A percentile compares a stretch with the other conserved stretches of the same genome.
Conservation (phyloP, 2,113 vertebrate genomes). For the Hemibagrus wyckioides region DNA sequence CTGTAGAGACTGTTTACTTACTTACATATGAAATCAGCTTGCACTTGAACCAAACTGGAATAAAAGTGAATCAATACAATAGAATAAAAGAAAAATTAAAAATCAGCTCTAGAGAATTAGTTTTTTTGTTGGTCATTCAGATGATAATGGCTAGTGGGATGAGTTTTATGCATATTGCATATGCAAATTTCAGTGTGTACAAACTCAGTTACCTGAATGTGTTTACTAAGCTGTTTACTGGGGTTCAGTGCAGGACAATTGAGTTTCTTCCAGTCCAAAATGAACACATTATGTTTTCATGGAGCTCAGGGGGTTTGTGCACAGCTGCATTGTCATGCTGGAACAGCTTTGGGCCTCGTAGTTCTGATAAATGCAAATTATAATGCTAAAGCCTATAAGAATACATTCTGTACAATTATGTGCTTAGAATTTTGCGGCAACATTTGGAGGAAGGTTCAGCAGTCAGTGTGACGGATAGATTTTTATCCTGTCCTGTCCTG, state of each 20-base stretch:
- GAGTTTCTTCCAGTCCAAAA: not conserved
- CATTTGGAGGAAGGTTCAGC: not conserved
- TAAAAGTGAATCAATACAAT: not conserved
- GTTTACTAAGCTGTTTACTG: not conserved
- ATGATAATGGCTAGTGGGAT: not conserved
- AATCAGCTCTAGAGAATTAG: not conserved
- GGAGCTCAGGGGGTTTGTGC: not conserved
- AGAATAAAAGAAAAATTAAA: too few species aligned
- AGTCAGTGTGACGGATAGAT: not conserved
- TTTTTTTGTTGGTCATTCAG: not conserved
- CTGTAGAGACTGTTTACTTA: conserved; percentile 4
- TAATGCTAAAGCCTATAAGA: not conserved
- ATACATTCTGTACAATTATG: not conserved
- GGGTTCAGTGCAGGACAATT: not conserved
- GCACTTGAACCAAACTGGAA: not conserved
- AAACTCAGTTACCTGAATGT: not conserved
- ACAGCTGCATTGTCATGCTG: not conserved
- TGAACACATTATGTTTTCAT: not conserved
- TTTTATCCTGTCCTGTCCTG: too few species aligned
- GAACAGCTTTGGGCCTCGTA: not conserved
- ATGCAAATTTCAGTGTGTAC: not conserved
- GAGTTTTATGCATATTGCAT: not conserved
- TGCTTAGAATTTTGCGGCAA: not conserved
- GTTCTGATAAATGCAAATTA: not conserved
- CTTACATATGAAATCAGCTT: not conserved